Percentiles rank a stretch among this genome's conserved stretches.
phyloP scores from a whole-genome alignment of 2,113 vertebrate genomes.

The Dromiciops gliroides region DNA sequence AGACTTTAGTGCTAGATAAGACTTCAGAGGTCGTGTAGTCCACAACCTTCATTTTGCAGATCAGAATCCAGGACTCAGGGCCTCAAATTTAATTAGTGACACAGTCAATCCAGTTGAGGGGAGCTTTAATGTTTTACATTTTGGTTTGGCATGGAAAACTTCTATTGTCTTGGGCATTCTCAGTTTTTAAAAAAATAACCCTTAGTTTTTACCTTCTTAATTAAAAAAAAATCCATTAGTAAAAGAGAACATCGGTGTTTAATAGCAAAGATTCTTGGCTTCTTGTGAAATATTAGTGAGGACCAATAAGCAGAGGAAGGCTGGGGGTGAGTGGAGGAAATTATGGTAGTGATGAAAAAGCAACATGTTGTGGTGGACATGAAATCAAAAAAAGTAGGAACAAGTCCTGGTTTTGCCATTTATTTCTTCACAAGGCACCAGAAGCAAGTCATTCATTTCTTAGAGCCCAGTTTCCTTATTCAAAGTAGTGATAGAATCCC shows the following conservation, averaged over 20 bases:
- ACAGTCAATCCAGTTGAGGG: background rate
- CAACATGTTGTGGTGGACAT: background rate
- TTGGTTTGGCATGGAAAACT: background rate
- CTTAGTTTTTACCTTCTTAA: background rate
- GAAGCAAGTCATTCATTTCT: background rate
- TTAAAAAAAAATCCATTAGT: background rate
- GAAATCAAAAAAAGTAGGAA: background rate
- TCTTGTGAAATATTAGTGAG: background rate
- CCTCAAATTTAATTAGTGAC: background rate
- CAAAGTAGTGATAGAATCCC: background rate
- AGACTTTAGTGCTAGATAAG: background rate
- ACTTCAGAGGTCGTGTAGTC: no score
- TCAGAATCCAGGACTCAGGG: background rate
- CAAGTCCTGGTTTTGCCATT: background rate
- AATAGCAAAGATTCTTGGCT: background rate
- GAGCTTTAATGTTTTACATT: background rate
- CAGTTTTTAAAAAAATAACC: background rate
- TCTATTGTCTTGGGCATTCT: background rate
- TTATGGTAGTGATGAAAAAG: background rate
- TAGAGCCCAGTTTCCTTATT: background rate
- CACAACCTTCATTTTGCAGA: background rate
- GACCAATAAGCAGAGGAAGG: background rate
- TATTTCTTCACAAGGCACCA: background rate
- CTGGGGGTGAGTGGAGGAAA: background rate
- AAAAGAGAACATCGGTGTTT: background rate